These are phyloP conservation scores for Empidonax traillii DNA, from an alignment of 2,113 vertebrate genomes.

Conservation along the genomic window DNA sequence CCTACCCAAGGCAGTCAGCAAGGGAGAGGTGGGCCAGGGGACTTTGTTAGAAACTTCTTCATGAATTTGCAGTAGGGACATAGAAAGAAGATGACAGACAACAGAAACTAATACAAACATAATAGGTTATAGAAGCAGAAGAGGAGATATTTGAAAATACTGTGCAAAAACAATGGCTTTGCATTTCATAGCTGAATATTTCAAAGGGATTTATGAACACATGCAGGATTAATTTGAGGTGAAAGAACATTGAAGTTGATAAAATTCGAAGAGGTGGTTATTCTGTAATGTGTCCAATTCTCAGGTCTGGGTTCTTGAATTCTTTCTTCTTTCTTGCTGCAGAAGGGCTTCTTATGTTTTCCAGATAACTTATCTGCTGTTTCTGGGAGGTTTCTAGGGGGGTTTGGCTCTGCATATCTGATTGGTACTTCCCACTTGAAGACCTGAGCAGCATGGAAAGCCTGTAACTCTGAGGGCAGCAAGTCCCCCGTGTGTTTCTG, in stretches of 20 bases:
- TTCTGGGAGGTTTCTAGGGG: not conserved
- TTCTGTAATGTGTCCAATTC: not conserved
- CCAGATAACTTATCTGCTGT: not conserved
- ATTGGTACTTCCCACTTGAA: not conserved
- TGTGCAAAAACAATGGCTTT: not conserved
- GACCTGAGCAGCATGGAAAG: not conserved
- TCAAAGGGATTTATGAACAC: not conserved
- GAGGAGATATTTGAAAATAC: not conserved
- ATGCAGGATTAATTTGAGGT: not conserved
- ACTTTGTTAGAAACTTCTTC: not conserved
- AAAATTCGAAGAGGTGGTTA: not conserved
- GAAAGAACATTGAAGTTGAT: not conserved
- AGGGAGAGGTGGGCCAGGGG: not conserved
- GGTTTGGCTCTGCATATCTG: not conserved
- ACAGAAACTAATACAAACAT: not conserved
- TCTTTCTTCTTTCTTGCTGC: not conserved
- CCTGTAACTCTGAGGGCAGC: not conserved
- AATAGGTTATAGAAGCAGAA: not conserved
- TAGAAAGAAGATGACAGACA: not conserved
- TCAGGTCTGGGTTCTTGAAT: not conserved
- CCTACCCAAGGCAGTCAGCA: not conserved
- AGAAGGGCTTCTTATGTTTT: not conserved
- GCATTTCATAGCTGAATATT: not conserved
- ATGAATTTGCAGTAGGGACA: not conserved
- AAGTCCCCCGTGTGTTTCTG: not conserved